Conservation (phyloP, 2,113 vertebrate genomes). For the Ochotona princeps region DNA sequence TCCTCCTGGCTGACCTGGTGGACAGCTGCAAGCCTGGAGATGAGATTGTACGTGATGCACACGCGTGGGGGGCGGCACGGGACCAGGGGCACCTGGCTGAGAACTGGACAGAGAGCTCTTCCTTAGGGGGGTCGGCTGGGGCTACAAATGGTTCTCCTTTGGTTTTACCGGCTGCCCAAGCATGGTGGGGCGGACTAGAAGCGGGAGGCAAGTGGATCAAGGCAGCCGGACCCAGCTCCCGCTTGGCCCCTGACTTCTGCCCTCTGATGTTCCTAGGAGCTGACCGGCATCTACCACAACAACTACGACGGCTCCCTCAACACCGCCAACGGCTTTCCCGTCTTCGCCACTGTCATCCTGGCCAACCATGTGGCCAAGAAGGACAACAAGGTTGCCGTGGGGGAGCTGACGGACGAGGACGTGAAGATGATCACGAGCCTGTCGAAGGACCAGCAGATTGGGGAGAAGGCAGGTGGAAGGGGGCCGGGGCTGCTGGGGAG, state of each 20-base stretch:
- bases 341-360: constrained; percentile 97
- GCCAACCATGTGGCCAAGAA: constrained; percentile 95
- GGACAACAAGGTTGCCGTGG: constrained; percentile 93
- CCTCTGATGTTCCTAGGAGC: constrained; percentile 87
- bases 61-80: too few species aligned
- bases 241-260: too few species aligned
- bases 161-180: neutral
- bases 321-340: constrained; percentile 95
- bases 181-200: neutral
- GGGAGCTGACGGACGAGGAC: constrained; percentile 97
- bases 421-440: constrained; percentile 93
- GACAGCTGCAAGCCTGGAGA: constrained; percentile 98
- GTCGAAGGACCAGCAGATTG: constrained; percentile 96
- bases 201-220: neutral
- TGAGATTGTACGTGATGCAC: constrained; percentile 92
- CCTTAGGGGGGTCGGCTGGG: neutral
- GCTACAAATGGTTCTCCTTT: neutral
- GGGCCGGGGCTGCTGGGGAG: neutral
- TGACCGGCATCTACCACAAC: constrained; percentile 98
- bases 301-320: constrained; percentile 98
- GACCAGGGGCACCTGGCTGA: fast-evolving
- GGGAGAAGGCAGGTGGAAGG: constrained; percentile 90
- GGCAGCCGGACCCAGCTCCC: fast-evolving
- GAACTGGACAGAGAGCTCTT: neutral
- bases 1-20: constrained; percentile 95